These are phyloP conservation scores for Osmerus mordax DNA, from an alignment of 2,113 vertebrate genomes.

Conservation along the genomic window DNA sequence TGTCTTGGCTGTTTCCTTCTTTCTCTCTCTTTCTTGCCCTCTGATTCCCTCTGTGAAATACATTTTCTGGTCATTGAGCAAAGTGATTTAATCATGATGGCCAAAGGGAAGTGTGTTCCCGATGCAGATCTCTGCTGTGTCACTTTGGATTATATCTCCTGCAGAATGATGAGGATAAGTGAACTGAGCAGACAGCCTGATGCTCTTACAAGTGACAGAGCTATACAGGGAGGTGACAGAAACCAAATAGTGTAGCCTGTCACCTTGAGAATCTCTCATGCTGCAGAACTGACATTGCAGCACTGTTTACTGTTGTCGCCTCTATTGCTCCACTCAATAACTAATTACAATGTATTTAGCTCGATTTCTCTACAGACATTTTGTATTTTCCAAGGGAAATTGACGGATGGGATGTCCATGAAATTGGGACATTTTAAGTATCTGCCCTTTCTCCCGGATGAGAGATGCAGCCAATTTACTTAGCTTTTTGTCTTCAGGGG, in stretches of 20 bases:
- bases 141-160: constrained; percentile 14
- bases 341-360: constrained; percentile 59
- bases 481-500: too few species aligned
- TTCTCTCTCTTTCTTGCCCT: constrained; percentile 17
- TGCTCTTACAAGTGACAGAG: constrained; percentile 40
- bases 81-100: constrained; percentile 29
- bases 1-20: not conserved
- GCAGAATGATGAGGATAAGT: constrained; percentile 41
- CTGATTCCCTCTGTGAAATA: not conserved
- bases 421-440: constrained; percentile 38
- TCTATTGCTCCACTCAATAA: constrained; percentile 49
- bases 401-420: constrained; percentile 55
- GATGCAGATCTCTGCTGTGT: constrained; percentile 24
- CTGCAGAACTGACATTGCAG: constrained; percentile 15
- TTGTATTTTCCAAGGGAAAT: constrained; percentile 44
- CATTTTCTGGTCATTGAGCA: constrained; percentile 1
- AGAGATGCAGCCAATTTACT: too few species aligned
- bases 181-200: constrained; percentile 43
- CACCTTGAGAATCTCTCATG: constrained; percentile 35
- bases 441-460: constrained; percentile 1
- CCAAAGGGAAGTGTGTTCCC: constrained; percentile 29
- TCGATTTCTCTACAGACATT: constrained; percentile 26
- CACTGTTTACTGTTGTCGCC: constrained; percentile 46
- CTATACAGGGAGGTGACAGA: constrained; percentile 52
- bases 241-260: constrained; percentile 50